A percentile compares a stretch with the other conserved stretches of the same genome.
Evolutionary conservation across 1,140 invertebrate species (phyloP).

Genomic region (Drosophila jambulina): DNA sequence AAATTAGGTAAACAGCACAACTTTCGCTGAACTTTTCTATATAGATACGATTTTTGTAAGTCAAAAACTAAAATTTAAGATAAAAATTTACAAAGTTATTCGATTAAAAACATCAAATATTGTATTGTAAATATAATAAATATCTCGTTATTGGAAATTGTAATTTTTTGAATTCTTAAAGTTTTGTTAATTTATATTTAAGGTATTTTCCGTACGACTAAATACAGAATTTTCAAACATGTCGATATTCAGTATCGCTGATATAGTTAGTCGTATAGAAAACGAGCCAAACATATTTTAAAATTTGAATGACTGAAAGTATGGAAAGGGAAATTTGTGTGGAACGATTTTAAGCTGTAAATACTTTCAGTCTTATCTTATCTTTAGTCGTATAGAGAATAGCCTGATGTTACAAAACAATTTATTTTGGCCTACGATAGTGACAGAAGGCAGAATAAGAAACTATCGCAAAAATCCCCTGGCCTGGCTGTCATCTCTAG

Average conservation of each 20-base stretch:
- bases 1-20: not conserved
- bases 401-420: no score
- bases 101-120: not conserved
- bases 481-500: not conserved
- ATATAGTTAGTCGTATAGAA: no score
- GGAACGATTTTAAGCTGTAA: no score
- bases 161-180: not conserved
- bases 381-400: no score
- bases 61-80: not conserved
- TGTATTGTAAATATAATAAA: conserved; percentile 1
- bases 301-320: no score
- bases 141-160: not conserved
- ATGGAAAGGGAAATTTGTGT: no score
- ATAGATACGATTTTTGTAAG: not conserved
- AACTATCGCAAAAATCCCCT: not conserved
- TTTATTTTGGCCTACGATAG: not conserved
- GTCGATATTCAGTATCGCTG: no score
- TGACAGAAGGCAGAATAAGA: not conserved
- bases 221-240: no score
- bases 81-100: not conserved
- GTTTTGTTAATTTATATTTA: no score
- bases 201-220: no score
- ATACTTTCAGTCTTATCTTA: no score
- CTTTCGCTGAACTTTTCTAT: not conserved
- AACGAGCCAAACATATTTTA: no score